phyloP scores from a whole-genome alignment of 2,113 vertebrate genomes.

The Poicephalus meyeri region DNA sequence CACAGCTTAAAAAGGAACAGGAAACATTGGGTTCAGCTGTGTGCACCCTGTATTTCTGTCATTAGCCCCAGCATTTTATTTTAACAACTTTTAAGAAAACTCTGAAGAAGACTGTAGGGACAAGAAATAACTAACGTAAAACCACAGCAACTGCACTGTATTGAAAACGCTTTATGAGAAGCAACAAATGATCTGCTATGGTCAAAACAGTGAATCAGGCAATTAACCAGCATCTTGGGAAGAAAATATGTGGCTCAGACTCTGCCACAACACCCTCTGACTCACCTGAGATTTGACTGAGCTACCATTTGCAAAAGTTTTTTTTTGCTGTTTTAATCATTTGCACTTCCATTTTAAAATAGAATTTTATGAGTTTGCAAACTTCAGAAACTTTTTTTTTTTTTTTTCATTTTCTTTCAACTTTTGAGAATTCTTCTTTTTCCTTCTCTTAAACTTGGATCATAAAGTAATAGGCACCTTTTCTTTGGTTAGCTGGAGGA shows the following conservation, averaged over 20 bases:
- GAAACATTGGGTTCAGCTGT: background rate
- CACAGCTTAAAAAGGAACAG: background rate
- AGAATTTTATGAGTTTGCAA: background rate
- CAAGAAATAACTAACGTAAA: background rate
- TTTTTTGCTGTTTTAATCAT: fast-evolving
- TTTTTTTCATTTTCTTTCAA: background rate
- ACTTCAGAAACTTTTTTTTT: background rate
- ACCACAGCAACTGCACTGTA: background rate
- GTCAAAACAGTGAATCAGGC: background rate
- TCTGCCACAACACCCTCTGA: background rate
- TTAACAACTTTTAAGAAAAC: background rate
- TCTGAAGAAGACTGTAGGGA: background rate
- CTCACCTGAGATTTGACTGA: background rate
- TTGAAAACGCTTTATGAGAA: background rate
- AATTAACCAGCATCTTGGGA: background rate
- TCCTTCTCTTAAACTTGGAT: background rate
- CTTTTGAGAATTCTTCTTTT: background rate
- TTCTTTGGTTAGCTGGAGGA: background rate
- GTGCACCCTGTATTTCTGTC: background rate
- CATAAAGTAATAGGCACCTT: background rate
- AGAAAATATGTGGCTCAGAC: background rate
- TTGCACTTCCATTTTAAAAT: background rate
- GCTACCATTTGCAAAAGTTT: background rate
- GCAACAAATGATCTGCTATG: background rate
- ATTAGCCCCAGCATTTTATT: background rate